These are phyloP conservation scores for Enoplosus armatus DNA, from an alignment of 2,797 vertebrate species.

Conservation along the genomic window DNA sequence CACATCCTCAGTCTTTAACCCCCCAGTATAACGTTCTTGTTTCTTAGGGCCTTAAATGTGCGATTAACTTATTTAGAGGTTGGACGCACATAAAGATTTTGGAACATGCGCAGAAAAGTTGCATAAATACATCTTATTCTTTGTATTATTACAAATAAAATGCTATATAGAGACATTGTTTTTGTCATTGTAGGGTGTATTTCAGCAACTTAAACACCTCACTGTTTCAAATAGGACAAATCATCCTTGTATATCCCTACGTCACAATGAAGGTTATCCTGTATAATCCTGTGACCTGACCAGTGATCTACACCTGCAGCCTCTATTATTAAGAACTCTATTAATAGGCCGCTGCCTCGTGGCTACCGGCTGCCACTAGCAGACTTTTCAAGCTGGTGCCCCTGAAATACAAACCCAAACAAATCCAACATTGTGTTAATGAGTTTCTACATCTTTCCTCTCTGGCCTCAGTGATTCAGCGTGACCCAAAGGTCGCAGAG, in stretches of 20 bases:
- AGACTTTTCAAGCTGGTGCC: slow-evolving; percentile 18
- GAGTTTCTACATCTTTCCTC: slow-evolving; percentile 49
- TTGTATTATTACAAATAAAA: background rate
- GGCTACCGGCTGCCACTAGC: slow-evolving; percentile 47
- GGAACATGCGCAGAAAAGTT: background rate
- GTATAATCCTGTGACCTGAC: slow-evolving; percentile 41
- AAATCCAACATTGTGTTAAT: slow-evolving; percentile 58
- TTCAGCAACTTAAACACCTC: background rate
- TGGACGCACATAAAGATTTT: slow-evolving; percentile 1
- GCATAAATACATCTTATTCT: background rate
- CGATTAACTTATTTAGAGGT: slow-evolving; percentile 33
- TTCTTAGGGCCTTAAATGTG: slow-evolving; percentile 6
- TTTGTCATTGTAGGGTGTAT: background rate
- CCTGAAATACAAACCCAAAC: slow-evolving; percentile 60
- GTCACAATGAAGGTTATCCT: slow-evolving; percentile 46
- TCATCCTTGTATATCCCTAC: slow-evolving; percentile 6
- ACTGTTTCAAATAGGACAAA: slow-evolving; percentile 6
- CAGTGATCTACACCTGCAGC: slow-evolving; percentile 37
- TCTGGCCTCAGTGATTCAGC: slow-evolving; percentile 44
- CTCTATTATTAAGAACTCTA: slow-evolving; percentile 49
- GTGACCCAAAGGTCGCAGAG: slow-evolving; percentile 57
- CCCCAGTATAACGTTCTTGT: background rate
- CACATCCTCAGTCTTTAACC: background rate
- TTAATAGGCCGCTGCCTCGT: slow-evolving; percentile 35
- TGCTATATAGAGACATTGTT: background rate